These are phyloP conservation scores for Podarcis muralis DNA, from an alignment of 2,113 vertebrate species.

Conservation along the genomic window DNA sequence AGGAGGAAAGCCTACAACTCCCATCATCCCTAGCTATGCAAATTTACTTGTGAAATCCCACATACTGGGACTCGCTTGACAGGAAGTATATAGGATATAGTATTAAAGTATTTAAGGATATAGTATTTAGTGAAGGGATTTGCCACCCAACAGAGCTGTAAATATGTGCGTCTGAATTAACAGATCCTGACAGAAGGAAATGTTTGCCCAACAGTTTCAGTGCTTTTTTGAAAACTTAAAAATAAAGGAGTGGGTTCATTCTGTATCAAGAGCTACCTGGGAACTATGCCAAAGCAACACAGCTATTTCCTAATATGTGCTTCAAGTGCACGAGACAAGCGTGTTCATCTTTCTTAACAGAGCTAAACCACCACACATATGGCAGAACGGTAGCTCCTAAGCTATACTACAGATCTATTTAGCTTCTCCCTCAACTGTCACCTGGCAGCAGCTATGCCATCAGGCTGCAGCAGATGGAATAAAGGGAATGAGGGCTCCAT, in stretches of 20 bases:
- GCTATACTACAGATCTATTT: neutral
- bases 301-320: neutral
- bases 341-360: neutral
- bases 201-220: neutral
- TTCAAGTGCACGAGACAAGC: neutral
- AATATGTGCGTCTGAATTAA: neutral
- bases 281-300: neutral
- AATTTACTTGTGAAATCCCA: neutral
- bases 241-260: neutral
- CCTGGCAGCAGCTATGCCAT: too few relatives aligned
- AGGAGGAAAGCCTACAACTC: neutral
- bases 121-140: too few relatives aligned
- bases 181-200: neutral
- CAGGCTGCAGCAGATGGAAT: too few relatives aligned
- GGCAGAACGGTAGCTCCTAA: neutral
- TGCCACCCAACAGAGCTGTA: neutral
- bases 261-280: neutral
- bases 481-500: too few relatives aligned
- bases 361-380: neutral
- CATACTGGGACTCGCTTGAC: neutral
- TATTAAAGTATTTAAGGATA: neutral
- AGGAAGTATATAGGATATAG: neutral
- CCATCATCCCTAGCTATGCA: too few relatives aligned
- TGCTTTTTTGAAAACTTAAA: neutral
- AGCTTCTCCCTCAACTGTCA: too few relatives aligned